Evolutionary conservation across 2,113 vertebrate genomes (phyloP).

Genomic region (Myotis yumanensis): DNA sequence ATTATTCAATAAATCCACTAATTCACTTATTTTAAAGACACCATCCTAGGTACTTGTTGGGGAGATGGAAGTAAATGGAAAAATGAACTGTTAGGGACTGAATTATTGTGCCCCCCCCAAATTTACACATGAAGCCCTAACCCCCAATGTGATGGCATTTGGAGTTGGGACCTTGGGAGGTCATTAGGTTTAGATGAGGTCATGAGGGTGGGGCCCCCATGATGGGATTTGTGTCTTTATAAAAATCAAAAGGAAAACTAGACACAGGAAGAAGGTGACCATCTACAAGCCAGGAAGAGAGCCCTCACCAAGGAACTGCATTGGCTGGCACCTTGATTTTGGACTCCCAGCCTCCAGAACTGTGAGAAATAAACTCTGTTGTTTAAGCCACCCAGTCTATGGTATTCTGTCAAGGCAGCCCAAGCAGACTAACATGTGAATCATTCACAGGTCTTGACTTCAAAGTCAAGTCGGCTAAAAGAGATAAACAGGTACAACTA

Average conservation of each 20-base stretch:
- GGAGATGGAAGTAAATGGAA: not conserved
- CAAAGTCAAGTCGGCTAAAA: conserved; percentile 25
- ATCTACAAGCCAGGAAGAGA: not conserved
- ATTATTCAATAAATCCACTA: conserved; percentile 5
- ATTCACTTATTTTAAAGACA: not conserved
- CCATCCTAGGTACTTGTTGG: not conserved
- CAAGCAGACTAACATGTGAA: not conserved
- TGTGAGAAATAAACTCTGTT: not conserved
- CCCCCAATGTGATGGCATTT: not conserved
- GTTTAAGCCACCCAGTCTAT: not conserved
- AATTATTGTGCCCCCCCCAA: not conserved
- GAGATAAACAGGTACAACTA: not conserved
- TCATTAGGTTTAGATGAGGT: not conserved
- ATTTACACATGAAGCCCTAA: not conserved
- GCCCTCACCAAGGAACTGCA: not conserved
- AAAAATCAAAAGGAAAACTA: not conserved
- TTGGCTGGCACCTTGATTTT: not conserved
- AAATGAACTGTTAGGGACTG: not conserved
- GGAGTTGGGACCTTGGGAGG: not conserved
- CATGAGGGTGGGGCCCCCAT: not conserved
- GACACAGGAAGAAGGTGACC: not conserved
- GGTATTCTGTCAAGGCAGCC: not conserved
- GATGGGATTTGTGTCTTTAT: not conserved
- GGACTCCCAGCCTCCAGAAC: not conserved
- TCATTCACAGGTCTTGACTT: not conserved